Conservation (phyloP, 1,140 invertebrate genomes). For the Ptiloglossa arizonensis region DNA sequence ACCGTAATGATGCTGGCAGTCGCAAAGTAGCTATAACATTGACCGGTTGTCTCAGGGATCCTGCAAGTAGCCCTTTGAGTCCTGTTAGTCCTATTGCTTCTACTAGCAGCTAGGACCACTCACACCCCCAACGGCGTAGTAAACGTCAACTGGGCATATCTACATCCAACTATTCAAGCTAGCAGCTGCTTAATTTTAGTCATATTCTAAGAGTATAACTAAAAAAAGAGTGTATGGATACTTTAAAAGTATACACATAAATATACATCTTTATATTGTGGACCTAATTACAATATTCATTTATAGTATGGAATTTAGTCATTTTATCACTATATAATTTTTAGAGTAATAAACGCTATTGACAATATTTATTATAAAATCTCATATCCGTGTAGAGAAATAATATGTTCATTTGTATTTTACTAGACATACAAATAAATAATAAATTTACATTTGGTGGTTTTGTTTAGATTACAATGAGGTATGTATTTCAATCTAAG, state of each 20-base stretch:
- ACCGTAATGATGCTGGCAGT: conserved; percentile 96
- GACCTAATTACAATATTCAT: conserved; percentile 5
- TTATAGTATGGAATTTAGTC: conserved; percentile 17
- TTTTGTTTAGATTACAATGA: neutral
- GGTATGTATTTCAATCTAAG: conserved; percentile 1
- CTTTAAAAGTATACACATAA: conserved; percentile 39
- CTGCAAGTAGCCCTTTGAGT: conserved; percentile 91
- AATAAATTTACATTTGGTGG: conserved; percentile 6
- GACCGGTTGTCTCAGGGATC: conserved; percentile 93
- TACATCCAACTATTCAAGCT: conserved; percentile 79
- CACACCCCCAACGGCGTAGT: conserved; percentile 79
- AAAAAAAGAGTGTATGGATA: conserved; percentile 72
- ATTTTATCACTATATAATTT: neutral
- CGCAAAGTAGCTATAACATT: conserved; percentile 95
- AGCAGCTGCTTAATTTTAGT: conserved; percentile 78
- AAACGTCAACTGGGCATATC: conserved; percentile 80
- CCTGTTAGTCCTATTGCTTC: conserved; percentile 92
- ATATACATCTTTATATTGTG: neutral
- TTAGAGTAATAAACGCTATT: conserved; percentile 8
- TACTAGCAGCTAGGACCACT: conserved; percentile 92
- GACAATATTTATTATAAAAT: conserved; percentile 21
- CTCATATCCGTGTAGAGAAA: neutral
- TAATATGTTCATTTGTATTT: conserved; percentile 19
- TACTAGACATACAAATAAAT: neutral
- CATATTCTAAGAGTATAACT: conserved; percentile 73